Evolutionary conservation across 2,797 vertebrate species (phyloP).

Genomic region (Choloepus didactylus): DNA sequence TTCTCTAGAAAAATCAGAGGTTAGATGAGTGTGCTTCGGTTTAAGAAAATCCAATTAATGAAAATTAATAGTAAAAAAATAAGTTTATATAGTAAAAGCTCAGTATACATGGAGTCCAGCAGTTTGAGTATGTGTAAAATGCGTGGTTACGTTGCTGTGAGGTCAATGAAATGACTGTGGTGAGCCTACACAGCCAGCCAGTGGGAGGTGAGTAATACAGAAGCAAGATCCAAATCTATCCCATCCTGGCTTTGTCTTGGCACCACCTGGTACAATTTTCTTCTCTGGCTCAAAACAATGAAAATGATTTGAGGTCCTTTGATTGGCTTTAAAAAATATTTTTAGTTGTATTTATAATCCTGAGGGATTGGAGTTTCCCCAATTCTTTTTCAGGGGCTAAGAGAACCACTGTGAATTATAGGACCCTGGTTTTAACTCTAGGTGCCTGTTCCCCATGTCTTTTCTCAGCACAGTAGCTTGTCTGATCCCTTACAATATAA

Average conservation of each 20-base stretch:
- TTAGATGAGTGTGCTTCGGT: background rate
- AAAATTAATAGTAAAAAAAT: background rate
- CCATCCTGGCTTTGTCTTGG: background rate
- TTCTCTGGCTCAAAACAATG: background rate
- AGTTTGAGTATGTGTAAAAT: background rate
- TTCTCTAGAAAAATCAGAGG: background rate
- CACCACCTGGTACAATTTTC: background rate
- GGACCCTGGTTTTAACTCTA: background rate
- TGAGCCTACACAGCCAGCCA: rapidly evolving
- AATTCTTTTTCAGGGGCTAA: background rate
- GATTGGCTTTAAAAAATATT: background rate
- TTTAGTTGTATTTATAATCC: background rate
- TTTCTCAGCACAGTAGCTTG: background rate
- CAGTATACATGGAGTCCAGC: background rate
- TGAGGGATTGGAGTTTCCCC: background rate
- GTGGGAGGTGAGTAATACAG: background rate
- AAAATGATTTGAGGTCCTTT: background rate
- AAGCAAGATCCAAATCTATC: background rate
- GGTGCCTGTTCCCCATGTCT: no score
- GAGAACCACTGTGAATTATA: background rate
- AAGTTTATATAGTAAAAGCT: background rate
- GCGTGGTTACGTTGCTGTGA: background rate
- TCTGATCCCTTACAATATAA: background rate
- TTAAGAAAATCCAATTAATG: background rate
- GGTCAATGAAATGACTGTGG: background rate